phyloP scores from a whole-genome alignment of 2,888 invertebrate species.

The Rhingia campestris region DNA sequence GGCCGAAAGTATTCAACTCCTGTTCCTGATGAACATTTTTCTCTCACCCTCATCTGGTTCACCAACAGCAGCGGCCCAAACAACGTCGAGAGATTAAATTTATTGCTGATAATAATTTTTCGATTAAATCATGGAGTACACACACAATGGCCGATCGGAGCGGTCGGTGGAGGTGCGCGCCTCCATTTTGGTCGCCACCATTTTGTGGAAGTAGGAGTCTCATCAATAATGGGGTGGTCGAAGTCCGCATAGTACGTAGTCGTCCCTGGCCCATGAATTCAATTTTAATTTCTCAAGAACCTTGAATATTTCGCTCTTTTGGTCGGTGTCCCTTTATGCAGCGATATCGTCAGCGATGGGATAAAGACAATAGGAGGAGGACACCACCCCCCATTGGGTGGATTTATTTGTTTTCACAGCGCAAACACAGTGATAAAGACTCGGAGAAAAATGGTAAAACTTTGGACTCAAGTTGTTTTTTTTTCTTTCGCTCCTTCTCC shows the following conservation, averaged over 20 bases:
- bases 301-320: constrained; percentile 39
- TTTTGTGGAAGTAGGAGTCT: constrained; percentile 22
- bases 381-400: constrained; percentile 14
- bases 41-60: neutral
- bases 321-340: constrained; percentile 48
- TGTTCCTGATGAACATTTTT: constrained; percentile 15
- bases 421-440: constrained; percentile 71
- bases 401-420: constrained; percentile 71
- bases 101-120: constrained; percentile 73
- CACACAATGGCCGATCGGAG: neutral
- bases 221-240: constrained; percentile 58
- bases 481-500: constrained; percentile 9
- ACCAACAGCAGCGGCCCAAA: constrained; percentile 5
- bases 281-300: constrained; percentile 72
- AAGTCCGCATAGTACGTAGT: too few species aligned
- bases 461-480: constrained; percentile 5
- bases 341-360: constrained; percentile 13
- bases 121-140: constrained; percentile 69
- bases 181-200: neutral
- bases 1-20: constrained; percentile 62
- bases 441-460: constrained; percentile 33
- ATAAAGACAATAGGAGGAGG: constrained; percentile 62
- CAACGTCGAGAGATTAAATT: constrained; percentile 61
- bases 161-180: neutral
- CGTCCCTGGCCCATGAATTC: constrained; percentile 38